Evolutionary conservation across 2,888 invertebrate species (phyloP).

Genomic region (Plagiodera versicolora): DNA sequence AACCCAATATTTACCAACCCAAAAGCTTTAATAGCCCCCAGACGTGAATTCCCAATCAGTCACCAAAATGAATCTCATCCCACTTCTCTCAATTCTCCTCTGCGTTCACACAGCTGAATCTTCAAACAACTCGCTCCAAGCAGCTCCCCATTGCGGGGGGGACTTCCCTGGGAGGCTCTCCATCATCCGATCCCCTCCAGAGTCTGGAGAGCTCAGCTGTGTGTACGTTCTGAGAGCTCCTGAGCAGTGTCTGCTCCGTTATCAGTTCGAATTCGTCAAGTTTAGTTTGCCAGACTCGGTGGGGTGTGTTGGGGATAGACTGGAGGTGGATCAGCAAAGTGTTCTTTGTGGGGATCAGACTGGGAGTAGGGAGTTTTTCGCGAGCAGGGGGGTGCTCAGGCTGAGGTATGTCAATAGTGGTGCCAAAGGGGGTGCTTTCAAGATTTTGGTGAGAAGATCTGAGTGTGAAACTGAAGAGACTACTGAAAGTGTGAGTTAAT

Average conservation of each 20-base stretch:
- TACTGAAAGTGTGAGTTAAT: conserved; percentile 7
- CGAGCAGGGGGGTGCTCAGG: conserved; percentile 55
- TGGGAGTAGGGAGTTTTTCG: conserved; percentile 56
- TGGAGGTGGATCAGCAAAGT: conserved; percentile 57
- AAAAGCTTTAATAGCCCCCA: not conserved
- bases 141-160: conserved; percentile 45
- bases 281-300: conserved; percentile 57
- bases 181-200: conserved; percentile 58
- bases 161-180: conserved; percentile 57
- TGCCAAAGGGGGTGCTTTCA: conserved; percentile 56
- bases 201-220: conserved; percentile 57
- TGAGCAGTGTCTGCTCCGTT: conserved; percentile 56
- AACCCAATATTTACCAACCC: not conserved
- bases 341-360: conserved; percentile 58
- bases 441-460: conserved; percentile 57
- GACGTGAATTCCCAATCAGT: not conserved
- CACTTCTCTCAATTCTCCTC: not conserved
- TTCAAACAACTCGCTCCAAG: not conserved
- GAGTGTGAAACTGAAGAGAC: conserved; percentile 29
- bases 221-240: conserved; percentile 57
- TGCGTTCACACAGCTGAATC: not conserved
- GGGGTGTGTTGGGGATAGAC: conserved; percentile 58
- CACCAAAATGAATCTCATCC: conserved; percentile 4
- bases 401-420: conserved; percentile 53
- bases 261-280: conserved; percentile 60